Percentiles rank a stretch among this genome's conserved stretches.
Evolutionary conservation across 2,888 invertebrate species (phyloP).

Genomic region (Idaea straminata): DNA sequence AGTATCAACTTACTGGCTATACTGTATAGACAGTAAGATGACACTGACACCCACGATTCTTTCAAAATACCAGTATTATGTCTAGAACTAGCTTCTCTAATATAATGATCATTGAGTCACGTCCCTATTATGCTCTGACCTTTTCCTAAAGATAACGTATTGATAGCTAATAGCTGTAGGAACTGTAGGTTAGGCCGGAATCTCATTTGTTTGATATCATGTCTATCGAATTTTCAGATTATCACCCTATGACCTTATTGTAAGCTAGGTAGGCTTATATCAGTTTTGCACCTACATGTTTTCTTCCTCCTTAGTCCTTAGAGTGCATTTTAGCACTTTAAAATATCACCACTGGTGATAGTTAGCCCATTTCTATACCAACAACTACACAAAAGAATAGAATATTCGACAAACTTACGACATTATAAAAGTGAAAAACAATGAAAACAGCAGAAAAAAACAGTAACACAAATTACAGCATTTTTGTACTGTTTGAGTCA

Average conservation of each 20-base stretch:
- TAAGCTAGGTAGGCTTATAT: too few species aligned
- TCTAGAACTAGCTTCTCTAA: not conserved
- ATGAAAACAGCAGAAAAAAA: too few species aligned
- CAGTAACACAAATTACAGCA: not conserved
- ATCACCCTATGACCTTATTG: not conserved
- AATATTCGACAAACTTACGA: too few species aligned
- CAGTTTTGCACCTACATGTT: too few species aligned
- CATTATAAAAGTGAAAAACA: too few species aligned
- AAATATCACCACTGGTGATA: too few species aligned
- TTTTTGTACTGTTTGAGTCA: not conserved
- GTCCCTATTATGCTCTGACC: not conserved
- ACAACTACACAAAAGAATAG: too few species aligned
- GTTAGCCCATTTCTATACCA: too few species aligned
- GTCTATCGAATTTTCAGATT: conserved; percentile 1
- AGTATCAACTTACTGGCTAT: too few species aligned
- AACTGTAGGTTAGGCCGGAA: not conserved
- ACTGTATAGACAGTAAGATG: too few species aligned
- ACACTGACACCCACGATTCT: not conserved
- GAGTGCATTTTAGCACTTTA: too few species aligned
- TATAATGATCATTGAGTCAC: not conserved
- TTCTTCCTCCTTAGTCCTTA: too few species aligned
- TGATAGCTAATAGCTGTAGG: not conserved
- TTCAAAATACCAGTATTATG: not conserved
- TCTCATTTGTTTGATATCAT: not conserved
- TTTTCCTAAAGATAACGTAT: conserved; percentile 1